Evolutionary conservation across 2,888 invertebrate genomes (phyloP).

Genomic region (Apotomis capreana): DNA sequence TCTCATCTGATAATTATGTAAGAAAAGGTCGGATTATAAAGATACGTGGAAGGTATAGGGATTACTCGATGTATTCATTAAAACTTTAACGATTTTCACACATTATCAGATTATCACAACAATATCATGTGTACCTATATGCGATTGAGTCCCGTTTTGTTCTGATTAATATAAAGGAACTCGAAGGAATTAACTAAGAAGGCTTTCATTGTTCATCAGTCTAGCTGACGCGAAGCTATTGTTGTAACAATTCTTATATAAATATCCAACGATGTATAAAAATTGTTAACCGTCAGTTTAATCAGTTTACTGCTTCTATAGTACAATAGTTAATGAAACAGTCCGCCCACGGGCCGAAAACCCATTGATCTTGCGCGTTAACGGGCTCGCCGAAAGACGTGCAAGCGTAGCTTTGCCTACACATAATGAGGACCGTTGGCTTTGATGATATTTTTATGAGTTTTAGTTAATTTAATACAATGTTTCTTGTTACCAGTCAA

Average conservation of each 20-base stretch:
- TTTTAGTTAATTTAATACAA: not conserved
- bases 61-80: too few species aligned
- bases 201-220: not conserved
- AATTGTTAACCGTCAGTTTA: conserved; percentile 65
- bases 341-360: conserved; percentile 73
- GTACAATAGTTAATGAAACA: conserved; percentile 80
- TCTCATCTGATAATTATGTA: too few species aligned
- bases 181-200: not conserved
- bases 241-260: conserved; percentile 52
- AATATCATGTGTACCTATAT: too few species aligned
- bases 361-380: conserved; percentile 77
- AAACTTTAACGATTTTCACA: too few species aligned
- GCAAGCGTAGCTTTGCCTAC: conserved; percentile 58
- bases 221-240: not conserved
- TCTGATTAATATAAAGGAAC: not conserved
- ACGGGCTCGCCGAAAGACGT: conserved; percentile 73
- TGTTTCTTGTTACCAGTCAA: too few species aligned
- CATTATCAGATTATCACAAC: too few species aligned
- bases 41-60: too few species aligned
- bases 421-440: conserved; percentile 61
- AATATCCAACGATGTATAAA: conserved; percentile 60
- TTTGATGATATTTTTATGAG: conserved; percentile 60
- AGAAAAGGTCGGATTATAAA: too few species aligned
- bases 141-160: too few species aligned
- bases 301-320: conserved; percentile 77